Conservation (phyloP, 2,888 invertebrate species). For the Ophion obscuratus region DNA sequence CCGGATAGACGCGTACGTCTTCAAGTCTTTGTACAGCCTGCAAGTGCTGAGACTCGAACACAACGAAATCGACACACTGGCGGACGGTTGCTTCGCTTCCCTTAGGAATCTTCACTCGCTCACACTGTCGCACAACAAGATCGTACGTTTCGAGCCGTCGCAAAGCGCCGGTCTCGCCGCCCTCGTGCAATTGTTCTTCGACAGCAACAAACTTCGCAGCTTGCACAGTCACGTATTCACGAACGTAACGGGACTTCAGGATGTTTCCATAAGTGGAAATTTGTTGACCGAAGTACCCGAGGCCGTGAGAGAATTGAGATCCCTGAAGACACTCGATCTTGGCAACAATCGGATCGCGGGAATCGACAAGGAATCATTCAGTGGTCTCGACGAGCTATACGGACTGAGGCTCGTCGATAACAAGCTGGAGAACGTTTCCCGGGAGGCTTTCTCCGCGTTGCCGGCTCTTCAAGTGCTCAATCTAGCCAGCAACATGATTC, state of each 20-base stretch:
- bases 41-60: conserved; percentile 91
- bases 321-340: conserved; percentile 91
- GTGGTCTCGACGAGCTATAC: conserved; percentile 90
- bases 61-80: conserved; percentile 89
- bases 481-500: conserved; percentile 91
- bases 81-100: conserved; percentile 90
- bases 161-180: conserved; percentile 91
- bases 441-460: conserved; percentile 89
- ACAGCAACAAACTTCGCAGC: conserved; percentile 89
- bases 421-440: conserved; percentile 90
- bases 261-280: conserved; percentile 91
- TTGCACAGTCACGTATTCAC: conserved; percentile 90
- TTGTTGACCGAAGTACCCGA: conserved; percentile 89
- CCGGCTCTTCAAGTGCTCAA: conserved; percentile 91
- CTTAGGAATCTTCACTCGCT: conserved; percentile 91
- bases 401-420: conserved; percentile 92
- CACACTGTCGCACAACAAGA: conserved; percentile 90
- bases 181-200: conserved; percentile 90
- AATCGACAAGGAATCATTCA: conserved; percentile 90
- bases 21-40: conserved; percentile 90
- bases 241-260: conserved; percentile 91
- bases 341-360: conserved; percentile 92
- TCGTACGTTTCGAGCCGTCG: conserved; percentile 88
- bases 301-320: conserved; percentile 89
- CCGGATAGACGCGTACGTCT: conserved; percentile 89